A percentile compares a stretch with the other conserved stretches of the same genome.
phyloP scores from a whole-genome alignment of 1,140 invertebrate genomes.

The Musca vetustissima region DNA sequence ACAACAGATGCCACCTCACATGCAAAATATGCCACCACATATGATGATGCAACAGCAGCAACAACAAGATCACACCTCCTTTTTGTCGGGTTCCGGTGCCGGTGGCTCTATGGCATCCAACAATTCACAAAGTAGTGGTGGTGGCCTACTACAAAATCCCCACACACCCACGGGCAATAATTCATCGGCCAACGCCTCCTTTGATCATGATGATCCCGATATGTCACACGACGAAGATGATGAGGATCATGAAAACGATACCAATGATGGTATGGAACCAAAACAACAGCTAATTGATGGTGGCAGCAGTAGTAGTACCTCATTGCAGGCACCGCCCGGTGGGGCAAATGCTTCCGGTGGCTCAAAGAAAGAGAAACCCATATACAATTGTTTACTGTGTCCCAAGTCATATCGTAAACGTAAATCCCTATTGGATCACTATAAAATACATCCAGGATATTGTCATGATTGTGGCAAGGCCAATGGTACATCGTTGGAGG shows the following conservation, averaged over 20 bases:
- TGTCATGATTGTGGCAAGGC: constrained; percentile 54
- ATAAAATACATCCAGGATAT: constrained; percentile 53
- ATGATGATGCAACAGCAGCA: constrained; percentile 17
- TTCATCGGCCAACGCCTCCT: constrained; percentile 24
- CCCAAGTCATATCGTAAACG: constrained; percentile 52
- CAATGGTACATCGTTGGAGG: constrained; percentile 51
- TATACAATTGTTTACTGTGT: constrained; percentile 49
- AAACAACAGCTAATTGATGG: constrained; percentile 52
- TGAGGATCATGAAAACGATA: constrained; percentile 48
- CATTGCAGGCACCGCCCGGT: constrained; percentile 45
- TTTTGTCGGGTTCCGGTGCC: too few species aligned
- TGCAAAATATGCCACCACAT: constrained; percentile 21
- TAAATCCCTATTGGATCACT: constrained; percentile 52
- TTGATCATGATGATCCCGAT: constrained; percentile 48
- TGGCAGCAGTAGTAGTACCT: constrained; percentile 52
- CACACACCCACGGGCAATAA: neutral
- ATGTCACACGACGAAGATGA: constrained; percentile 51
- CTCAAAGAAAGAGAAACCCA: constrained; percentile 51
- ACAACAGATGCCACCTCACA: constrained; percentile 22
- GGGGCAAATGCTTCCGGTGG: constrained; percentile 32
- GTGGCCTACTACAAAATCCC: constrained; percentile 12
- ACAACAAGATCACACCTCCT: neutral
- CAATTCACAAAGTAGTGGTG: constrained; percentile 1
- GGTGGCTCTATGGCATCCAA: neutral
- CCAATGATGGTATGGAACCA: constrained; percentile 42